Evolutionary conservation across 2,888 invertebrate species (phyloP), one percentile per base, ranked within the genome.

Genomic region (Alsophila aescularia): DNA sequence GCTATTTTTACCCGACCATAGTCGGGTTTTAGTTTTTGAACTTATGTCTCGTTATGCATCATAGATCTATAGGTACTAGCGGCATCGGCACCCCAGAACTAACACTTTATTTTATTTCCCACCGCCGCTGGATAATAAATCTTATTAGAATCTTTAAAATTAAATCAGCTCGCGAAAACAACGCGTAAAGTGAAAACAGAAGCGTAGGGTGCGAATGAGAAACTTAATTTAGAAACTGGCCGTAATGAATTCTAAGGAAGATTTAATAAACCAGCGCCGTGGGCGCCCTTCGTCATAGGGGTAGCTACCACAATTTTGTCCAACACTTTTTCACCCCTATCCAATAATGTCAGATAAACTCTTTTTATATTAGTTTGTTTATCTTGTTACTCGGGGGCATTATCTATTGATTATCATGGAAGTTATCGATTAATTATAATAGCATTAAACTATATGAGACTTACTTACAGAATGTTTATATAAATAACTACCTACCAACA

Each of bases 181-280:
- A 67, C 69, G 75, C 74, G 73, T 75, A 76, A 79, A 79, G 73
- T 74, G 74, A 73, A 75, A 78, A 77, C 76, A 73, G 64, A 73
- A 66, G 66, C 67, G 65, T 69, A 69, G 76, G 79, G 81, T 73
- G 80, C 71, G 67, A 81, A 83, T 73, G 80, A 71, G 67, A 81
- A 83, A 84, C 79, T 85, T 83, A 85, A 85, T 86, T 85, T 82
- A 77, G 77, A 68, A 70, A 75, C 77, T 66, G 66, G 68, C 65
- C 70, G 71, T 85, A 85, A 85, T 85, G 83, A 83, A 85, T 85
- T 84, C 79, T 77, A 72, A 78, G 77, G 74, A 78, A 79, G 78
- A 80, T 81, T 85, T 84, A 85, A 84, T 85, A 85, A 84, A 79
- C 73, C 68, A 67, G 65, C 69, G 59, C 73, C 65, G 68, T 65